phyloP scores from a whole-genome alignment of 2,113 vertebrate genomes.

The Chionis minor region DNA sequence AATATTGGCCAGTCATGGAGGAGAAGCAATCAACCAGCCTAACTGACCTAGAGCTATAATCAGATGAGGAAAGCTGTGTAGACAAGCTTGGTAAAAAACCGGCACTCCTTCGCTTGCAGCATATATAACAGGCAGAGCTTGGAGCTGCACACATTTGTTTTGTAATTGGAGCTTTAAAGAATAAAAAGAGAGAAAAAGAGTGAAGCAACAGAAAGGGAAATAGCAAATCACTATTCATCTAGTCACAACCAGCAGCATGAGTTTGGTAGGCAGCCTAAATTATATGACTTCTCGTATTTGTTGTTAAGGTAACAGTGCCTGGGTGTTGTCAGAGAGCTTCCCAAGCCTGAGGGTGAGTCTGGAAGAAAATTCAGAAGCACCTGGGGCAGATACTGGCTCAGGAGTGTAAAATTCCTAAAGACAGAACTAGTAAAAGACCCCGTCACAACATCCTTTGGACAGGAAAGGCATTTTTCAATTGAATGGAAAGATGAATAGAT shows the following conservation, averaged over 20 bases:
- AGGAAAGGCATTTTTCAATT: neutral
- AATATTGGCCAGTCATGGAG: neutral
- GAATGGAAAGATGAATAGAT: neutral
- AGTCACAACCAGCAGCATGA: neutral
- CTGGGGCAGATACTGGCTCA: neutral
- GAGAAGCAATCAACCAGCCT: neutral
- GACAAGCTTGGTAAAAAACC: neutral
- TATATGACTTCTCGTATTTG: neutral
- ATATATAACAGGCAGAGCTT: neutral
- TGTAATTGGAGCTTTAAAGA: neutral
- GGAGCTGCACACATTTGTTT: neutral
- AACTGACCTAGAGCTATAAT: neutral
- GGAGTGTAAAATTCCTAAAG: neutral
- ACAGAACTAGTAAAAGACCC: neutral
- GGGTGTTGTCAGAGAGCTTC: neutral
- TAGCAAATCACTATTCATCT: neutral
- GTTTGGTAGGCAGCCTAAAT: neutral
- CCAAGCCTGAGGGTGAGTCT: neutral
- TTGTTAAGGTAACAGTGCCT: neutral
- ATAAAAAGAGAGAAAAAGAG: neutral
- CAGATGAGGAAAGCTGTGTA: neutral
- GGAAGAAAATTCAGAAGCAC: neutral
- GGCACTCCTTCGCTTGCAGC: neutral
- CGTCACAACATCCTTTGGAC: neutral
- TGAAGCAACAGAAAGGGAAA: neutral